Base-by-base conservation (phyloP, 2,888 invertebrate species). In the Boloria selene region DNA sequence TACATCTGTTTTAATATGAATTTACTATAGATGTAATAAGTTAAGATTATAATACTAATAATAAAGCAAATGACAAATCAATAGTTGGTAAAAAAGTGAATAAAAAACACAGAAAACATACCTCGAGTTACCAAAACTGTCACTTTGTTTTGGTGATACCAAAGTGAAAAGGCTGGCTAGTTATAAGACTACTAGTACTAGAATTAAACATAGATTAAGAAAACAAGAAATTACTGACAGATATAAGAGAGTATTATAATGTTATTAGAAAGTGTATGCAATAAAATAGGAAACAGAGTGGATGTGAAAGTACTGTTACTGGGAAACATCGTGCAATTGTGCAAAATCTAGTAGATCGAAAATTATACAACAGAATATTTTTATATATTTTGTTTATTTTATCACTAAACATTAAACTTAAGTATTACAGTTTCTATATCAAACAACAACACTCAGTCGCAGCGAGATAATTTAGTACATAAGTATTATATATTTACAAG, bases 381-480 rank as follows among this genome's bases (percentile, higher is more conserved):
- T 88, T 87, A 79, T 80, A 82, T 85, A 71, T 86, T 88, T 87
- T 88, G 85, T 91, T 90, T 90, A 90, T 92, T 92, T 90, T 92
- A 89, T 90, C 85, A 90, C 91, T 92, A 90, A 90, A 88, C 84
- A 86, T 90, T 87, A 89, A 91, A 85, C 92, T 92, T 91, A 90
- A 85, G 87, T 88, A 88, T 86, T 91, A 92, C 90, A 91, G 90
- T 90, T 88, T 87, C 86, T 89, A 90, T 88, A 90, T 90, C 86
- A 85, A 91, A 90, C 87, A 90, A 89, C 87, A 90, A 87, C 88
- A 87, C 87, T 88, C 89, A 89, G 89, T 90, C 88, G 88, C 85
- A 88, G 86, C 82, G 85, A 88, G 84, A 83, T 84, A 84, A 80
- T 86, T 88, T 87, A 88, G 85, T 89, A 86, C 83, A 85, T 38